Evolutionary conservation across 2,797 vertebrate species (phyloP).

Genomic region (Sparus aurata): DNA sequence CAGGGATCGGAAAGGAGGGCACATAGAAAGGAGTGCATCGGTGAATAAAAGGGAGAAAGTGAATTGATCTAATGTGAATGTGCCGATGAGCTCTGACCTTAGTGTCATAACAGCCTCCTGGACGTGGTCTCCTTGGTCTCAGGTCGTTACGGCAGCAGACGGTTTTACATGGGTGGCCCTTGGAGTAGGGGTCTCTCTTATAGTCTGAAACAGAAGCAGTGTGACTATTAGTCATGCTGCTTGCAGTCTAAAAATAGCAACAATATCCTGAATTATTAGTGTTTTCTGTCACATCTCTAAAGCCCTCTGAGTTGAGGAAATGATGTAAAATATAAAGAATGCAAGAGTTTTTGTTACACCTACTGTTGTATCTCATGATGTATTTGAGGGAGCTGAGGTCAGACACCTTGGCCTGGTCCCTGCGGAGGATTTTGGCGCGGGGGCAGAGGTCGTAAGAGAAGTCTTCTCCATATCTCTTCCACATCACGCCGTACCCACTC

Average conservation of each 20-base stretch:
- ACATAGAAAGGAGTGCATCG: not conserved
- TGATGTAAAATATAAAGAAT: not conserved
- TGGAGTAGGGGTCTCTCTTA: slow-evolving; percentile 88
- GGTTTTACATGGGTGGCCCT: slow-evolving; percentile 90
- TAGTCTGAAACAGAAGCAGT: slow-evolving; percentile 85
- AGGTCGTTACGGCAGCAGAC: slow-evolving; percentile 94
- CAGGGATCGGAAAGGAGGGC: slow-evolving; percentile 5
- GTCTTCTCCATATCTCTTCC: slow-evolving; percentile 87
- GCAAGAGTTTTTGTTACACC: slow-evolving; percentile 42
- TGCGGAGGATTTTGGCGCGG: slow-evolving; percentile 93
- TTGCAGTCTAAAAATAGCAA: slow-evolving; percentile 1
- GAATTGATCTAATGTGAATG: not conserved
- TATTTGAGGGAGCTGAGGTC: slow-evolving; percentile 89
- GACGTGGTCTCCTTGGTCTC: slow-evolving; percentile 80
- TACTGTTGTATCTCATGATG: slow-evolving; percentile 96
- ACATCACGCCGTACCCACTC: slow-evolving; percentile 88
- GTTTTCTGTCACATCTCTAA: slow-evolving; percentile 11
- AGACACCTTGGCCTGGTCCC: slow-evolving; percentile 90
- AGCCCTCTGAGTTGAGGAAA: not conserved
- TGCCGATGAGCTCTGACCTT: slow-evolving; percentile 85
- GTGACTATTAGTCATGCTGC: not conserved
- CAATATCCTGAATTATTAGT: not conserved
- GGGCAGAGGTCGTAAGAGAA: slow-evolving; percentile 93
- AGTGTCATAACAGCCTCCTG: slow-evolving; percentile 92
- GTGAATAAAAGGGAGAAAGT: slow-evolving; percentile 18